Evolutionary conservation across 2,797 vertebrate genomes (phyloP), one percentile per base, ranked within the genome.

Genomic region (Melanotaenia pygmaea): DNA sequence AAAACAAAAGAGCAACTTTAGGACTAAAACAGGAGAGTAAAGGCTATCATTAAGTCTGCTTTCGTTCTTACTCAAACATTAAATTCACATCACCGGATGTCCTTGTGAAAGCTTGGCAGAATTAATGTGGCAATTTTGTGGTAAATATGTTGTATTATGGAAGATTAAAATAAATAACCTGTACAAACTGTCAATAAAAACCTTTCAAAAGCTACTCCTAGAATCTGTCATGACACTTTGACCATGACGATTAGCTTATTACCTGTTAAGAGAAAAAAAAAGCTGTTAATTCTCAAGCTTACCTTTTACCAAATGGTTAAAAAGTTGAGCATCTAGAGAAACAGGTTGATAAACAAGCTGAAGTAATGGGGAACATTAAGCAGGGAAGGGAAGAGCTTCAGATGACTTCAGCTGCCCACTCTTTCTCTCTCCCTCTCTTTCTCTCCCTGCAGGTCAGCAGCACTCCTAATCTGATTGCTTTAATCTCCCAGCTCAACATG

Each of bases 391-490:
- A 83, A 76, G 79, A 81, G 86, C 72, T 88, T 54, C 20, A 71
- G 40, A 28, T 56, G 68, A 59, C 70, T 88, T 82, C 61, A 43
- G 86, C 78, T 79, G 71, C 80, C 82, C 59, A 79, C 80, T 73
- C 80, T 71, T 79, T 83, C 58, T 54, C 51, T 24, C 51, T 30
- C 53, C 30, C 45, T 67, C 43, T 24, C n/a, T 68, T 57, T 76
- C 60, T 67, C 65, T 70, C 84, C 81, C 83, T 86, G 63, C 86
- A 88, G 85, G 90, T 93, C 84, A 95, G 93, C 89, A 82, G 82
- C 81, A 75, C 70, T 91, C 87, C 66, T 98, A 98, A 98, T 96
- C 92, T 96, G 96, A 97, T 99, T 97, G 94, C 89, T 93, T 91
- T 98, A 98, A 99, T 98, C 97, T 95, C 86, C 89, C 86, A 85